Evolutionary conservation across 2,888 invertebrate species (phyloP).

Genomic region (Elaeidobius kamerunicus): DNA sequence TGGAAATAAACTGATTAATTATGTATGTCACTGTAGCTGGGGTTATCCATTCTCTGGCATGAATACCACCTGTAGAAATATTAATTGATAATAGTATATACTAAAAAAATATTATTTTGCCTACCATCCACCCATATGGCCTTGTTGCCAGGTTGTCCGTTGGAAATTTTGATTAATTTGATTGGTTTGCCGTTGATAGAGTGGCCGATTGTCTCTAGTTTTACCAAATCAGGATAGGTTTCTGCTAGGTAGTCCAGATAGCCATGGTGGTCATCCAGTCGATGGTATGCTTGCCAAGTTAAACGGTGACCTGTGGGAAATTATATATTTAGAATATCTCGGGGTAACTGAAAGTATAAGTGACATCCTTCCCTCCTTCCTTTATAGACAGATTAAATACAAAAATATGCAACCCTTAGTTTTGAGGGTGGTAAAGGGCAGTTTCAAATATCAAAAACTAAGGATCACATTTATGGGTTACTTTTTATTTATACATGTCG

Average conservation of each 20-base stretch:
- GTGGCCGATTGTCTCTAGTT: slow-evolving; percentile 69
- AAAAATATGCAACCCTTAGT: too few species aligned
- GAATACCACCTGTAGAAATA: slow-evolving; percentile 57
- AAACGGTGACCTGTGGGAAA: slow-evolving; percentile 54
- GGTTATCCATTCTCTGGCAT: slow-evolving; percentile 89
- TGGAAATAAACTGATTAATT: slow-evolving; percentile 67
- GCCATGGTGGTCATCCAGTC: slow-evolving; percentile 63
- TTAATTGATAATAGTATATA: not conserved
- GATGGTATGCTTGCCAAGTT: slow-evolving; percentile 78
- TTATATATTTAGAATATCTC: too few species aligned
- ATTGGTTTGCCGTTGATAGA: slow-evolving; percentile 72
- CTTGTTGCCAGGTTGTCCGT: slow-evolving; percentile 54
- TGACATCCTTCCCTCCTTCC: too few species aligned
- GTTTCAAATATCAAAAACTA: too few species aligned
- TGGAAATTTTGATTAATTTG: slow-evolving; percentile 69
- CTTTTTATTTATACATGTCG: too few species aligned
- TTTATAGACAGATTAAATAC: too few species aligned
- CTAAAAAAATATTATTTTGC: not conserved
- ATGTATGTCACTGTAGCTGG: slow-evolving; percentile 75
- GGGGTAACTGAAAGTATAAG: too few species aligned
- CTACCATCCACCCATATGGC: slow-evolving; percentile 59
- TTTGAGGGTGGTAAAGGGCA: too few species aligned
- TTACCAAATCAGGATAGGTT: slow-evolving; percentile 69
- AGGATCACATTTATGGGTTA: too few species aligned
- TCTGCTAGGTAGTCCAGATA: slow-evolving; percentile 70